Evolutionary conservation across 1,140 invertebrate genomes (phyloP), one percentile per base, ranked within the genome.

Genomic region (Meteorus sp.): DNA sequence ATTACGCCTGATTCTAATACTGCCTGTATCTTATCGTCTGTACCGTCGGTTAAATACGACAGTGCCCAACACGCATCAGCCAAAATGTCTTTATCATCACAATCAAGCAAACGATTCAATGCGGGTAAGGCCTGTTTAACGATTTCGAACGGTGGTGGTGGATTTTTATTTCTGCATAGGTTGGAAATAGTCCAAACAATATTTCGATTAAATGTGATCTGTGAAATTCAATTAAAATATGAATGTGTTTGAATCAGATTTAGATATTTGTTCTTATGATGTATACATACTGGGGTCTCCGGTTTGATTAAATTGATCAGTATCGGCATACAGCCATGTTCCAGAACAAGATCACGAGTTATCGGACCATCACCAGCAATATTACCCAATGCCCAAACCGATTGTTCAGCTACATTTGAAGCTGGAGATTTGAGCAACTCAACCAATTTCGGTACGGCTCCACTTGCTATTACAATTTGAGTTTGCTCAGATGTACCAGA

Each of bases 341-440:
- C 65, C 7, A 94, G 82, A 45, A 95, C 91, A 41, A 88, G 79
- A 79, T 96, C 92, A 33, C 93, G 81, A 2, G 88, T 83, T 17
- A 72, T 66, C 0, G 92, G 82, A 1, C 93, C 92, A 78, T 95
- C 90, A 67, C 95, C 96, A 61, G 96, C 96, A 71, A 99, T 97
- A 78, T 99, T 99, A 64, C 96, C 96, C 19, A 99, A 79, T 3
- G 96, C 96, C 97, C 97, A 99, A 0, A 98, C 94, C 39, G 94
- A 90, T 80, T 99, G 97, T 75, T 99, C 97, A 19, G 91, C 90
- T 2, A 99, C 90, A 77, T 93, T 88, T 52, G 83, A 71, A 59
- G 89, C 84, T 3, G 86, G 81, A 0, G 90, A 94, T 23, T 83
- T 73, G 0, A 99, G 77, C 3, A 99, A 79, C 0, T 81, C 74